Percentiles rank a stretch among this genome's conserved stretches.
phyloP scores from a whole-genome alignment of 2,797 vertebrate species.

The Esox masquinongy region DNA sequence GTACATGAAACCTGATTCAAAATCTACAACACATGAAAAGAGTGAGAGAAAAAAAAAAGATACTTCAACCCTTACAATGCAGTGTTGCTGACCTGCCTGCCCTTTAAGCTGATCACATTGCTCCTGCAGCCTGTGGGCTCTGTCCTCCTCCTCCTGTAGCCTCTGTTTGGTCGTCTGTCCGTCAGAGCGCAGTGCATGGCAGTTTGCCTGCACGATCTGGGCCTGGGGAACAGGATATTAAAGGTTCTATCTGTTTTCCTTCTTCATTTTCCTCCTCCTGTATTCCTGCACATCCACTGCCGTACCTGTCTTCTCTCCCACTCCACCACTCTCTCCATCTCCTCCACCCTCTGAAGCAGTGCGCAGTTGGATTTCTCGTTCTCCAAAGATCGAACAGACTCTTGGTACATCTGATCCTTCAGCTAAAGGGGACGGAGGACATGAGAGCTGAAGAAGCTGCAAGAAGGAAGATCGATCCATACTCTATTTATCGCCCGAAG shows the following conservation, averaged over 20 bases:
- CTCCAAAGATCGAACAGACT: conserved; percentile 58
- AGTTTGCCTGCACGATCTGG: conserved; percentile 65
- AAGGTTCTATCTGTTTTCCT: neutral
- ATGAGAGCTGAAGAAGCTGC: neutral
- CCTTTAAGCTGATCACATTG: conserved; percentile 39
- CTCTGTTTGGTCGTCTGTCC: conserved; percentile 52
- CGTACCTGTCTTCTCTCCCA: conserved; percentile 68
- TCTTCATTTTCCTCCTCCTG: conserved; percentile 2
- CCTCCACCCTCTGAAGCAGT: conserved; percentile 66
- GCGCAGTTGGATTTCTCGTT: conserved; percentile 67
- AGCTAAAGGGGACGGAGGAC: conserved; percentile 54
- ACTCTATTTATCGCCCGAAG: no score
- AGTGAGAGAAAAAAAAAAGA: neutral
- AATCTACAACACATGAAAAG: neutral
- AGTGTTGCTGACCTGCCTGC: conserved; percentile 37
- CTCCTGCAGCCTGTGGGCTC: conserved; percentile 53
- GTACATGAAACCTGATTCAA: neutral
- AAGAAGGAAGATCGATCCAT: no score
- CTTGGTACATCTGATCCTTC: conserved; percentile 62
- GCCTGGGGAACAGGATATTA: conserved; percentile 56
- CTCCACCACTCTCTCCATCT: conserved; percentile 70
- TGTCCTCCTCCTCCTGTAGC: conserved; percentile 58
- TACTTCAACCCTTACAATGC: conserved; percentile 16
- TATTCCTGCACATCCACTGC: neutral
- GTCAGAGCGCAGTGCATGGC: conserved; percentile 52